Conservation (phyloP, 2,888 invertebrate species). For the Tipula confusa region DNA sequence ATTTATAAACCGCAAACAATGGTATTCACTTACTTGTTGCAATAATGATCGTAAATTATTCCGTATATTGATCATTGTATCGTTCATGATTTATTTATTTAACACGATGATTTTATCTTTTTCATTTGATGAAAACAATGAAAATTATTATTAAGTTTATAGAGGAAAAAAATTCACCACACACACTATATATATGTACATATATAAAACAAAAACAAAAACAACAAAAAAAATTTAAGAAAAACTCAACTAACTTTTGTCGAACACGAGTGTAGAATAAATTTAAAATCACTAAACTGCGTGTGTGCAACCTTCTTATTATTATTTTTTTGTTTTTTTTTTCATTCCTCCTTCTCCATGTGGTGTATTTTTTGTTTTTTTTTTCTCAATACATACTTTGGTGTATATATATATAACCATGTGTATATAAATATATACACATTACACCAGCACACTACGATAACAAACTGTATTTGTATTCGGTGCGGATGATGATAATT, state of each 20-base stretch:
- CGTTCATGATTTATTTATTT: background rate
- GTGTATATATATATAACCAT: background rate
- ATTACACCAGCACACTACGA: background rate
- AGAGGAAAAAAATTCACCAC: background rate
- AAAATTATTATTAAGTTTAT: background rate
- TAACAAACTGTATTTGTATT: background rate
- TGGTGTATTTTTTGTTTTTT: slow-evolving; percentile 27
- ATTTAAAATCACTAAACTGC: slow-evolving; percentile 28
- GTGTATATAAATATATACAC: background rate
- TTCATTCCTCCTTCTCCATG: slow-evolving; percentile 30
- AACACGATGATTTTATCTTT: background rate
- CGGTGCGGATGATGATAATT: slow-evolving; percentile 20
- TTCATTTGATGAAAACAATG: slow-evolving; percentile 17
- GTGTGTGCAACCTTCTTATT: slow-evolving; percentile 31
- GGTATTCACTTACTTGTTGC: background rate
- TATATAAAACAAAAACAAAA: no score
- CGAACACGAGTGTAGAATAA: slow-evolving; percentile 27
- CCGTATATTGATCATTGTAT: slow-evolving; percentile 6
- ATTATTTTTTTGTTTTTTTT: slow-evolving; percentile 13
- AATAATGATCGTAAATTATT: slow-evolving; percentile 12
- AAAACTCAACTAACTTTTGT: slow-evolving; percentile 1
- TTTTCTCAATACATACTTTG: slow-evolving; percentile 15
- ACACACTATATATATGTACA: no score
- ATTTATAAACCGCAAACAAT: background rate
- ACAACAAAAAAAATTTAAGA: background rate